phyloP scores from a whole-genome alignment of 2,113 vertebrate species.

The Cromileptes altivelis region DNA sequence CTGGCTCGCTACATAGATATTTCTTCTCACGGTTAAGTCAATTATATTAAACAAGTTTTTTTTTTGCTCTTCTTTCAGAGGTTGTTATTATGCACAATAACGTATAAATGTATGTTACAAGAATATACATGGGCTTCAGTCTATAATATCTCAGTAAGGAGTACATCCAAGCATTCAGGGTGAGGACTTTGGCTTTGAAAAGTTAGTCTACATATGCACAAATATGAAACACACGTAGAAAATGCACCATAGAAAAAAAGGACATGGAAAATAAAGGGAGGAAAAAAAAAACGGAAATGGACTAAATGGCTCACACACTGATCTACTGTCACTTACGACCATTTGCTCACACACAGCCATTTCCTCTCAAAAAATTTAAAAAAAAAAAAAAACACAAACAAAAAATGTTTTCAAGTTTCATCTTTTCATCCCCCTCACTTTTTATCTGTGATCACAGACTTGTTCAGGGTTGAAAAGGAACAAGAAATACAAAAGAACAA shows the following conservation, averaged over 20 bases:
- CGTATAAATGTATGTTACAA: constrained; percentile 87
- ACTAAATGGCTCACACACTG: constrained; percentile 69
- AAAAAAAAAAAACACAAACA: constrained; percentile 8
- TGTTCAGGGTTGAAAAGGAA: constrained; percentile 61
- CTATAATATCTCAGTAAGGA: constrained; percentile 79
- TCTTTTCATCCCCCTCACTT: constrained; percentile 58
- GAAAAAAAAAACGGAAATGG: constrained; percentile 34
- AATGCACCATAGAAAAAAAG: constrained; percentile 68
- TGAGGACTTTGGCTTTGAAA: constrained; percentile 86
- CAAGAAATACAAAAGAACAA: constrained; percentile 58
- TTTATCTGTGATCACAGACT: constrained; percentile 56
- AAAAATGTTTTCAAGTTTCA: constrained; percentile 77
- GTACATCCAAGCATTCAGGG: constrained; percentile 86
- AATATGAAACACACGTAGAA: constrained; percentile 73
- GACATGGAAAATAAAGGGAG: constrained; percentile 33
- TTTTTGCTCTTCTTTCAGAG: constrained; percentile 72
- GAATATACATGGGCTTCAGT: constrained; percentile 85
- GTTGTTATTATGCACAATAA: constrained; percentile 85
- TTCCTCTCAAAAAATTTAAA: constrained; percentile 32
- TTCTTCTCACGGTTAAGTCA: constrained; percentile 74
- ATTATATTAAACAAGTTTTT: constrained; percentile 82
- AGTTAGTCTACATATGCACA: constrained; percentile 83
- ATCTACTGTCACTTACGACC: constrained; percentile 57
- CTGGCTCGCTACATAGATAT: constrained; percentile 69
- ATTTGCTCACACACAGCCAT: constrained; percentile 59